Conservation (phyloP, 2,888 invertebrate genomes). For the Dysmachus trigonus region DNA sequence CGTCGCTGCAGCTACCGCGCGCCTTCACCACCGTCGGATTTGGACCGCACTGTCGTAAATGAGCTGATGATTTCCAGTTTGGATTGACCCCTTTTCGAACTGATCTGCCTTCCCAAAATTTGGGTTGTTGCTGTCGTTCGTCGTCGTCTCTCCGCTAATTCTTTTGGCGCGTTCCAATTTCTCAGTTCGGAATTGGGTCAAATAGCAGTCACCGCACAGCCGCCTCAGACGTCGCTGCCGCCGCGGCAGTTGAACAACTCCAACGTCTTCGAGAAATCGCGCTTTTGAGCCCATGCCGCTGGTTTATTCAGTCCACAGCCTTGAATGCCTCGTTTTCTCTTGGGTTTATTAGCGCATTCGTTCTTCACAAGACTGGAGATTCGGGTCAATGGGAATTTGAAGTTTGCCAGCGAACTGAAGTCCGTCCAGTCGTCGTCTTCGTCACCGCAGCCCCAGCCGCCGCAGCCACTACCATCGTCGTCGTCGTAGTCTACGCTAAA, state of each 20-base stretch:
- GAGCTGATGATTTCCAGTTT: slow-evolving; percentile 36
- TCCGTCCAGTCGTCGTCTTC: slow-evolving; percentile 19
- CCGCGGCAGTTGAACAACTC: background rate
- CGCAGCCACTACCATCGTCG: background rate
- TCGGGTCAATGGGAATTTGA: slow-evolving; percentile 50
- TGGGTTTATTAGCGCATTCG: slow-evolving; percentile 38
- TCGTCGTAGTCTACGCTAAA: background rate
- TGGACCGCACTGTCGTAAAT: background rate
- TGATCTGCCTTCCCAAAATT: slow-evolving; percentile 30
- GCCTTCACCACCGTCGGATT: background rate
- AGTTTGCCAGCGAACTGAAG: slow-evolving; percentile 27
- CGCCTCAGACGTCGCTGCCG: background rate
- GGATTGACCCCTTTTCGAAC: slow-evolving; percentile 35
- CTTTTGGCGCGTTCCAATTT: slow-evolving; percentile 12
- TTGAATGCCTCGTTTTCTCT: slow-evolving; percentile 40
- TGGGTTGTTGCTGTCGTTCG: background rate
- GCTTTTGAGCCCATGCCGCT: slow-evolving; percentile 33
- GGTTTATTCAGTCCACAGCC: slow-evolving; percentile 19
- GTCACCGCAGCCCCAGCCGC: background rate
- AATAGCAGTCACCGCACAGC: slow-evolving; percentile 37
- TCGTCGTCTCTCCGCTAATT: slow-evolving; percentile 5
- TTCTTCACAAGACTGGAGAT: slow-evolving; percentile 42
- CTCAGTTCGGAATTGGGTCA: slow-evolving; percentile 44
- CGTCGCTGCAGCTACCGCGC: background rate
- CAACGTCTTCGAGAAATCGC: slow-evolving; percentile 39